These are phyloP conservation scores for Aulostomus chinensis DNA, from an alignment of 2,797 vertebrate species.

Conservation along the genomic window DNA sequence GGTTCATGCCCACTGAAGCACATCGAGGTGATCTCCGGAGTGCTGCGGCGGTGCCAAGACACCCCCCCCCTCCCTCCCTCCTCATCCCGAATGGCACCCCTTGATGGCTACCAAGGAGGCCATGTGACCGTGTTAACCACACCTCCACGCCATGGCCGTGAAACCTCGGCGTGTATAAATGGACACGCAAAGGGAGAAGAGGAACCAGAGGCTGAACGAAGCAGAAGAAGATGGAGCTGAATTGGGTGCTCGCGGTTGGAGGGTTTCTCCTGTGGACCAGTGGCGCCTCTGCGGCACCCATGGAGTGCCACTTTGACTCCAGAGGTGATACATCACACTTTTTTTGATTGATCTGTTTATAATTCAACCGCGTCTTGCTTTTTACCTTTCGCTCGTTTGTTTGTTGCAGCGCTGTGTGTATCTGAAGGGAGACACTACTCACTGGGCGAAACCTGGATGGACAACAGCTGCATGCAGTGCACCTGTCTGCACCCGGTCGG, in stretches of 20 bases:
- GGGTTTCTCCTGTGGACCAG: constrained; percentile 65
- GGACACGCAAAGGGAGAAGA: constrained; percentile 47
- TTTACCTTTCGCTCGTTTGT: too few species aligned
- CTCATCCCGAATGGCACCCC: constrained; percentile 55
- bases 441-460: constrained; percentile 91
- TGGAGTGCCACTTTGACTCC: constrained; percentile 80
- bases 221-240: constrained; percentile 64
- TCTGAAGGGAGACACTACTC: constrained; percentile 84
- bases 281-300: constrained; percentile 64
- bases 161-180: constrained; percentile 78
- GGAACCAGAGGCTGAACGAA: constrained; percentile 35
- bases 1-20: constrained; percentile 90
- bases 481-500: constrained; percentile 92
- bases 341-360: not conserved
- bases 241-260: constrained; percentile 53
- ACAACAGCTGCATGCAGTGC: constrained; percentile 89
- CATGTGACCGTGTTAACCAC: constrained; percentile 63
- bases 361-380: not conserved
- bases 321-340: constrained; percentile 68
- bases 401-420: constrained; percentile 83
- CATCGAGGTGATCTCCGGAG: constrained; percentile 86
- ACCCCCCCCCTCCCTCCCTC: constrained; percentile 42
- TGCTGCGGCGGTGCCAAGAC: constrained; percentile 84
- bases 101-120: constrained; percentile 46
- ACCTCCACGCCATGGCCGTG: constrained; percentile 66